Evolutionary conservation across 2,888 invertebrate species (phyloP).

Genomic region (Liopterus haemorrhoidalis): DNA sequence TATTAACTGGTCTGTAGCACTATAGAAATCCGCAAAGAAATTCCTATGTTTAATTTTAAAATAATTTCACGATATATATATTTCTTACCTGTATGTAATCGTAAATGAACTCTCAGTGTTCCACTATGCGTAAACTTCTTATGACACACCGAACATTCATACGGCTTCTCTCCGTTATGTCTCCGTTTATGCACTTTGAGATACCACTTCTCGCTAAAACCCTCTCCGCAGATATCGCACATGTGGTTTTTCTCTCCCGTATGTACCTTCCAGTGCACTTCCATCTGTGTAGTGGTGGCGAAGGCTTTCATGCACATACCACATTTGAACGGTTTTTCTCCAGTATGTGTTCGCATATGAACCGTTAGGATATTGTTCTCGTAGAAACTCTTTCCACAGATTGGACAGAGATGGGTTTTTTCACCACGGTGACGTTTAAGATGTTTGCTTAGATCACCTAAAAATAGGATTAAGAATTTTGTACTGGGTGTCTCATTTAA

Average conservation of each 20-base stretch:
- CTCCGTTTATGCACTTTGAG: constrained; percentile 23
- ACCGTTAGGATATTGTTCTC: constrained; percentile 30
- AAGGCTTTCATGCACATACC: constrained; percentile 95
- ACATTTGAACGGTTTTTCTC: constrained; percentile 97
- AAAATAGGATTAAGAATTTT: too few species aligned
- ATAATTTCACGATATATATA: constrained; percentile 21
- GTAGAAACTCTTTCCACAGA: constrained; percentile 25
- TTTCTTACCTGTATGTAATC: constrained; percentile 32
- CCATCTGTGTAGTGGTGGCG: constrained; percentile 93
- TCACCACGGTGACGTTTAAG: constrained; percentile 31
- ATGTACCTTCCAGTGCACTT: constrained; percentile 83
- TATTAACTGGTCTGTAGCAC: too few species aligned
- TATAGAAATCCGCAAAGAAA: too few species aligned
- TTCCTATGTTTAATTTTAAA: constrained; percentile 19
- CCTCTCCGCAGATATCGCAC: constrained; percentile 28
- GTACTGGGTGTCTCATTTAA: too few species aligned
- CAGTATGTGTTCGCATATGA: constrained; percentile 94
- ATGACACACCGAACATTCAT: constrained; percentile 30
- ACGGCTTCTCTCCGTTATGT: constrained; percentile 25
- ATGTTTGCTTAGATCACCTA: constrained; percentile 33
- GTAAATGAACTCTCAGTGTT: constrained; percentile 32
- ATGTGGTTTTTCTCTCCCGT: constrained; percentile 35
- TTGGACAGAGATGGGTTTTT: constrained; percentile 29
- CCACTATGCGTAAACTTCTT: constrained; percentile 33
- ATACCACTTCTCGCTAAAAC: constrained; percentile 24